A percentile compares a stretch with the other conserved stretches of the same genome.
Conservation (phyloP, 2,888 invertebrate genomes). For the Quadroppia sp. region DNA sequence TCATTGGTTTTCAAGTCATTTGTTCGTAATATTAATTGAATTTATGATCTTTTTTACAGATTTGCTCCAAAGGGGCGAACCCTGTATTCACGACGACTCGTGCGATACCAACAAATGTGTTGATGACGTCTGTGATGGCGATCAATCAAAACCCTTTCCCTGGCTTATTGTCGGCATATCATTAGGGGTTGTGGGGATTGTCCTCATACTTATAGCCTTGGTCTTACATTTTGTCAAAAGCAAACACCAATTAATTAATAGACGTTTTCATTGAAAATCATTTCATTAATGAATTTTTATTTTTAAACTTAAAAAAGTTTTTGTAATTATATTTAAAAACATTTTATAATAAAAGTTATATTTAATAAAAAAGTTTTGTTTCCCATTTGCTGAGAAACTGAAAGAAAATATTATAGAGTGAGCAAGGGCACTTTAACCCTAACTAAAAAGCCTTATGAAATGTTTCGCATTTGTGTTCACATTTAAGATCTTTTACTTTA, state of each 20-base stretch:
- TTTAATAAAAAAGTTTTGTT: no score
- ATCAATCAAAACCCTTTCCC: neutral
- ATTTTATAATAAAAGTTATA: no score
- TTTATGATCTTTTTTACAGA: neutral
- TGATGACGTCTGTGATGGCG: neutral
- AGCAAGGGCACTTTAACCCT: no score
- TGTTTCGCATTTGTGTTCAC: no score
- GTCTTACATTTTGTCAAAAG: neutral
- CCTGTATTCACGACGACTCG: conserved; percentile 14
- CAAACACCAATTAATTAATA: neutral
- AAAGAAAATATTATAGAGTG: no score
- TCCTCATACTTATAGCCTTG: neutral
- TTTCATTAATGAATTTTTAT: no score
- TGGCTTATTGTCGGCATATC: neutral
- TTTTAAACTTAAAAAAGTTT: no score
- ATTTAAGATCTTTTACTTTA: no score
- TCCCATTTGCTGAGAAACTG: no score
- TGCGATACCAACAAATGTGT: neutral
- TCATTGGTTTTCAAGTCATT: neutral
- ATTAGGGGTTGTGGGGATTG: neutral
- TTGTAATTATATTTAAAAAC: no score
- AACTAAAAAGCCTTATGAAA: no score
- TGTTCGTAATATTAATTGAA: neutral
- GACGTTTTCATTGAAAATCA: no score
- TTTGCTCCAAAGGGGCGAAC: neutral